These are phyloP conservation scores for Coenonympha arcania DNA, from an alignment of 2,888 invertebrate genomes.

Conservation along the genomic window DNA sequence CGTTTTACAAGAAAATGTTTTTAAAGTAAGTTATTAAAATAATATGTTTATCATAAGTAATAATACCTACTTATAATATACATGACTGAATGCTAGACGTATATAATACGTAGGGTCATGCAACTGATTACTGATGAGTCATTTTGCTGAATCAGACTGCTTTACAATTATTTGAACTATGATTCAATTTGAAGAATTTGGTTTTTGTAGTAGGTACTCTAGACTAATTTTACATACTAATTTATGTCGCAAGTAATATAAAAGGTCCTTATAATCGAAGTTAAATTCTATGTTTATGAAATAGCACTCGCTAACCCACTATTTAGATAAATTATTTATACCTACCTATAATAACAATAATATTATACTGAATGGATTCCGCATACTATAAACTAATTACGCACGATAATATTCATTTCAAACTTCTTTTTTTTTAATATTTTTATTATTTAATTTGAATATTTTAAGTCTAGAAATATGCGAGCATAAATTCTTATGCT, in stretches of 20 bases:
- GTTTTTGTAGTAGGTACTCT: background rate
- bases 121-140: conserved; percentile 1
- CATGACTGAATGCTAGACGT: background rate
- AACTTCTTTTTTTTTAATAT: no score
- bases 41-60: no score
- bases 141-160: conserved; percentile 1
- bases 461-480: background rate
- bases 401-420: background rate
- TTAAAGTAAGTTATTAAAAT: no score
- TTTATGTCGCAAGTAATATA: no score
- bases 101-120: background rate
- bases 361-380: background rate
- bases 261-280: no score
- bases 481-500: background rate
- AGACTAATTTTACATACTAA: background rate
- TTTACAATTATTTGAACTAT: background rate
- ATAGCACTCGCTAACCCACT: no score
- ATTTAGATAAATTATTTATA: no score
- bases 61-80: no score
- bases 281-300: no score
- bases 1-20: no score
- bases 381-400: background rate
- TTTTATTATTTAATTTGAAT: no score
- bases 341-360: no score
- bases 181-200: background rate